A percentile compares a stretch with the other conserved stretches of the same genome.
Evolutionary conservation across 2,888 invertebrate genomes (phyloP).

Genomic region (Oxycera nigricornis): DNA sequence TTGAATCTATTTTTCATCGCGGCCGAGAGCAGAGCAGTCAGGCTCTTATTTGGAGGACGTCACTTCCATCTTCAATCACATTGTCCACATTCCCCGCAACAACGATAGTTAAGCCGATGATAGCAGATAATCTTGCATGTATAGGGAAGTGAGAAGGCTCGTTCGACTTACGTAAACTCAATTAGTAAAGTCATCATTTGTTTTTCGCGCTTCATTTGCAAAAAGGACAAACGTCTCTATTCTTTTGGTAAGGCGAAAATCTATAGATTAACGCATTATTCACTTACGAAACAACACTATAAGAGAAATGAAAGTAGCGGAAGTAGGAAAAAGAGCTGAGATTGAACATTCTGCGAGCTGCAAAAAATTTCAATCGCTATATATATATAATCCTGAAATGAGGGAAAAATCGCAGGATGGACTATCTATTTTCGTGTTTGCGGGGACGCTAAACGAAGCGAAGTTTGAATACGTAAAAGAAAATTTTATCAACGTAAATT

Average conservation of each 20-base stretch:
- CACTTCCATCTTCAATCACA: background rate
- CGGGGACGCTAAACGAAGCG: too few species aligned
- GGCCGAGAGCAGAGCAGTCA: background rate
- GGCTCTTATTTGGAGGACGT: background rate
- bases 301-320: background rate
- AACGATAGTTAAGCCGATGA: background rate
- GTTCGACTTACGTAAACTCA: slow-evolving; percentile 29
- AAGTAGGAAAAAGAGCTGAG: too few species aligned
- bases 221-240: background rate
- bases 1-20: slow-evolving; percentile 35
- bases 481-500: too few species aligned
- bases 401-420: too few species aligned
- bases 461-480: too few species aligned
- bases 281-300: slow-evolving; percentile 6
- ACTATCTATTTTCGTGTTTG: too few species aligned
- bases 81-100: background rate
- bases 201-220: slow-evolving; percentile 1
- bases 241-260: slow-evolving; percentile 21
- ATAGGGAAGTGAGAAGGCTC: background rate
- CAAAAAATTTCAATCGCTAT: too few species aligned
- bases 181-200: slow-evolving; percentile 37
- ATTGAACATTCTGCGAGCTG: too few species aligned
- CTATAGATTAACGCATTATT: slow-evolving; percentile 34
- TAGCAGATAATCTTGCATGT: slow-evolving; percentile 17
- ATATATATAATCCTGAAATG: too few species aligned